Base-by-base conservation (phyloP, 2,888 invertebrate species). In the Heliconius hortense region DNA sequence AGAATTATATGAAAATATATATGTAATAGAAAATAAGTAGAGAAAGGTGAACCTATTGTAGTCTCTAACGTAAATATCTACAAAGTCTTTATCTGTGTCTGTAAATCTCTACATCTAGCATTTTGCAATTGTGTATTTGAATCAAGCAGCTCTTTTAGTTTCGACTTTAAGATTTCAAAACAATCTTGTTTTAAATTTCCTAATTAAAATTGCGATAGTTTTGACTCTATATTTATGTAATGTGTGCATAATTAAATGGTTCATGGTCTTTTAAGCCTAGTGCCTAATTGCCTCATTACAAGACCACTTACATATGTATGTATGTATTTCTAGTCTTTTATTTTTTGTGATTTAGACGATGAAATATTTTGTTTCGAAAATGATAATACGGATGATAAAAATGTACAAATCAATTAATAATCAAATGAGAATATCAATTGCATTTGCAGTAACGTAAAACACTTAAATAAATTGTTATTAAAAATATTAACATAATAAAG, bases 121-220 rank as follows among this genome's bases (percentile, higher is more conserved):
- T 73, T 73, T 70, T 73, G 73, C 18, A 76, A 76, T 66, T 66
- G 35, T 43, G 31, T 73, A 73, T 76, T 76, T 76, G 60, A 73
- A 73, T 71, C 59, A 70, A 35, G 35, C 39, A 63, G 53, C 63
- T 64, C 66, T 76, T 73, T 73, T 71, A 70, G 56, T 69, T 73
- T 74, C 62, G 59, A 63, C 28, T 72, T 62, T 63, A 63, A 71
- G 60, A 59, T 76, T 76, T 62, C 76, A 70, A 73, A 76, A 73
- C 66, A 70, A 18, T 73, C 73, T 59, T 66, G 75, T 75, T 72
- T 73, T 18, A 78, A 76, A 63, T 78, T 78, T 75, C 75, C 67
- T 75, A 73, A 78, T 78, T 77, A 75, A 62, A 73, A 75, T 77
- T 77, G 67, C 78, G 73, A 75, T 77, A 77, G 67, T 75, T 78